Evolutionary conservation across 2,888 invertebrate species (phyloP).

Genomic region (Pseudococcus viburni): DNA sequence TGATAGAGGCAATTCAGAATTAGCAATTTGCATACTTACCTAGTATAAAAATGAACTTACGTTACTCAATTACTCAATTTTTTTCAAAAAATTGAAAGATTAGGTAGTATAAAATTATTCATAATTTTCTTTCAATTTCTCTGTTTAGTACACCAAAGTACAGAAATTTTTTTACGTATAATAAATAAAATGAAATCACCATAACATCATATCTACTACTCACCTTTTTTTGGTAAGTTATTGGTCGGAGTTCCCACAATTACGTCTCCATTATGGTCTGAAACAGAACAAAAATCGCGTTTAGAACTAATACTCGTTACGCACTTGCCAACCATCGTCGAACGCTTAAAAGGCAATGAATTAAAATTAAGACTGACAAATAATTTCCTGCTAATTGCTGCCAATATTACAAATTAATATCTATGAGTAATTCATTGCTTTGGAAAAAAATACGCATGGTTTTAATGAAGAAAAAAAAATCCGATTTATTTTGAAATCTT

Average conservation of each 20-base stretch:
- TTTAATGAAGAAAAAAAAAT: neutral
- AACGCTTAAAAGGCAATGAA: neutral
- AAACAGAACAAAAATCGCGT: slow-evolving; percentile 6
- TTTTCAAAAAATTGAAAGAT: too few species aligned
- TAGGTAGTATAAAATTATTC: too few species aligned
- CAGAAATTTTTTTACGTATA: too few species aligned
- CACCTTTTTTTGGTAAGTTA: slow-evolving; percentile 37
- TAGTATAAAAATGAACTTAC: too few species aligned
- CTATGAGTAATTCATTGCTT: neutral
- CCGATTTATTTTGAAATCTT: neutral
- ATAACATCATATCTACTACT: neutral
- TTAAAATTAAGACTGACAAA: slow-evolving; percentile 18
- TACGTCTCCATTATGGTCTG: slow-evolving; percentile 58
- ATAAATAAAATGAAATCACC: too few species aligned
- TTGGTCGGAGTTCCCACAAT: slow-evolving; percentile 19
- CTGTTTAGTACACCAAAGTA: too few species aligned
- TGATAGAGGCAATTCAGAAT: too few species aligned
- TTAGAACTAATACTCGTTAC: neutral
- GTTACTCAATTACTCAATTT: too few species aligned
- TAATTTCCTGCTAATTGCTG: slow-evolving; percentile 39
- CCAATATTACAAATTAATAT: slow-evolving; percentile 38
- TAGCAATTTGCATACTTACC: too few species aligned
- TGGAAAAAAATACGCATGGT: neutral
- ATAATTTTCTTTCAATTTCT: too few species aligned
- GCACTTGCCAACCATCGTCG: too few species aligned